Percentiles rank a stretch among this genome's conserved stretches.
Evolutionary conservation across 2,888 invertebrate species (phyloP).

Genomic region (Cephus runcator): DNA sequence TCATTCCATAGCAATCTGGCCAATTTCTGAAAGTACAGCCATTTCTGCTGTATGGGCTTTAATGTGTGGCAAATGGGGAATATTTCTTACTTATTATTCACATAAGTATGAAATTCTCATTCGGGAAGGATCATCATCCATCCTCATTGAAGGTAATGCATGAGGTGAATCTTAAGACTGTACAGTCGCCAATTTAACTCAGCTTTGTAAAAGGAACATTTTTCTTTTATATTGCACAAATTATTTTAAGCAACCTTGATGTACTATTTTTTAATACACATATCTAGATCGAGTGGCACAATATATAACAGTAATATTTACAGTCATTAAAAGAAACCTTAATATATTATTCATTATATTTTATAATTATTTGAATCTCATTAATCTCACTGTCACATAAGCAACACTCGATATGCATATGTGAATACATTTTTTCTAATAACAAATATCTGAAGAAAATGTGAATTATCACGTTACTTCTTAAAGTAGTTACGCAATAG

Average conservation of each 20-base stretch:
- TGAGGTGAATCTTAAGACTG: constrained; percentile 13
- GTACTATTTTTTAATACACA: background rate
- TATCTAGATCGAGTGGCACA: background rate
- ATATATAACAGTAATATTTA: background rate
- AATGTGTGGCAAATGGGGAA: constrained; percentile 42
- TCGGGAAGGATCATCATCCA: constrained; percentile 30
- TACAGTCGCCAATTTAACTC: background rate
- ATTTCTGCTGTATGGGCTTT: constrained; percentile 42
- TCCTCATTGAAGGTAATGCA: constrained; percentile 31
- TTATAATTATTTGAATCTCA: background rate
- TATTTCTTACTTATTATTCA: constrained; percentile 37
- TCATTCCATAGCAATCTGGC: constrained; percentile 30
- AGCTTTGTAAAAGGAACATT: background rate
- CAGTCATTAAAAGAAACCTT: background rate
- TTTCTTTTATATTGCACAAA: background rate
- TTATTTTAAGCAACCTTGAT: background rate
- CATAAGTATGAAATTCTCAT: constrained; percentile 37
- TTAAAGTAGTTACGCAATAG: background rate
- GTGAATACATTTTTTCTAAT: background rate
- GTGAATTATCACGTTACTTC: background rate
- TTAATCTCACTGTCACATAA: background rate
- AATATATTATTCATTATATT: background rate
- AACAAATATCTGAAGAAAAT: background rate
- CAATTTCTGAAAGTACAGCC: constrained; percentile 34
- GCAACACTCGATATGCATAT: background rate